Evolutionary conservation across 2,113 vertebrate species (phyloP), one percentile per base, ranked within the genome.

Genomic region (Morone chrysops): DNA sequence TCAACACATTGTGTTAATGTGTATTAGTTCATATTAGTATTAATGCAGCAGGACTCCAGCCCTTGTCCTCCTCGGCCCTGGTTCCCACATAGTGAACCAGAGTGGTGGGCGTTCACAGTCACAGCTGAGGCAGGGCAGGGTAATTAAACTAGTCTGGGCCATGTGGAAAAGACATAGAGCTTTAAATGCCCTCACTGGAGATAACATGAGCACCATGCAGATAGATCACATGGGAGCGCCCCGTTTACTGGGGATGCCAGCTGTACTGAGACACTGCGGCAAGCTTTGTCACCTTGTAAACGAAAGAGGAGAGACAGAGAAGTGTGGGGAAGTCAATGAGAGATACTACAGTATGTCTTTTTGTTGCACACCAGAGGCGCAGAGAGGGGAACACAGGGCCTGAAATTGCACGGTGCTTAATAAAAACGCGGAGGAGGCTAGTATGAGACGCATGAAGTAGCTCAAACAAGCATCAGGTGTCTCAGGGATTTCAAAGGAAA

Each of bases 221-320:
- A 90, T 82, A 87, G 91, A 93, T 92, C 93, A 86, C 78, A 77
- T 80, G 91, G 86, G 92, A 92, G 74, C 68, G 61, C 81, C 78
- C 76, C 59, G 78, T 92, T 93, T 90, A 93, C 90, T 87, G 88
- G 80, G 70, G 88, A 91, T 93, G 92, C 91, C 94, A 95, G 93
- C 94, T 94, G 93, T 89, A 87, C 77, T 12, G 78, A 93, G 93
- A 92, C 89, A 88, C 90, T 31, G 78, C 9, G 67, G 83, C 84
- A 69, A 90, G 86, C 87, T 95, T 93, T 91, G 94, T 93, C 94
- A 95, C 94, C 93, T 94, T 94, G 93, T 95, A 95, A 95, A 95
- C 8, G 51, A 77, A 86, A 80, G 82, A 85, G 81, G 80, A 88
- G 66, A 76, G 88, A 91, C 83, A 75, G 85, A 56, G 77, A 84